Evolutionary conservation across 1,140 invertebrate species (phyloP), one percentile per base, ranked within the genome.

Genomic region (Copidosoma floridanum): DNA sequence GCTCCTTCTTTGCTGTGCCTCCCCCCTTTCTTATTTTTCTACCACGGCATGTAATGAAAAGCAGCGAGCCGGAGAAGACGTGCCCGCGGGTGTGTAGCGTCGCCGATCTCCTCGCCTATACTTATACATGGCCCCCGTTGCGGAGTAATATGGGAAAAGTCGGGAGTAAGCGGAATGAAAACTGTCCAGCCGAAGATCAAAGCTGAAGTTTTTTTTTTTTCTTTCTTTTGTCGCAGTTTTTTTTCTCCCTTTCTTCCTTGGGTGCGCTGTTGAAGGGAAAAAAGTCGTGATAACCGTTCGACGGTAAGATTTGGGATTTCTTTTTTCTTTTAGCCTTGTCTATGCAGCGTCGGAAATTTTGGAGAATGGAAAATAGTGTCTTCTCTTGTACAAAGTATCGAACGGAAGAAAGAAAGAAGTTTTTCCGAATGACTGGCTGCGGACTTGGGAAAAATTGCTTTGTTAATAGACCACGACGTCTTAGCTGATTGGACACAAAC

Each of bases 131-230:
- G 10, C 8, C 43, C 24, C 27, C 43, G 18, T 16, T 18, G 27
- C 12, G 4, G 5, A 53, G 29, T 53, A 53, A 47, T 53, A 47
- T 47, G 29, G 20, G 24, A 26, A 44, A 32, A 6, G 26, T 21
- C 38, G 8, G 50, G 35, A 41, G 35, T 46, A 24, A 29, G 46
- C 18, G 18, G 24, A 41, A 50, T 51, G 41, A 48, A 21, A 47
- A 58, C 57, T 59, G 57, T 59, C 51, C 51, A 38, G 43, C 40
- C 16, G 6, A 8, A 50, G 52, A 61, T 61, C 59, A 54, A 60
- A 60, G 58, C 23, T 54, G 43, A 18, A 47, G 38, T 54, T 47
- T 10, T 47, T 10, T 21, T 18, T 41, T 8, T 51, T n/a, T n/a
- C n/a, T n/a, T n/a, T n/a, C n/a, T n/a, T n/a, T n/a, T n/a, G n/a